Evolutionary conservation across 2,113 vertebrate species (phyloP).

Genomic region (Solenodon paradoxus): DNA sequence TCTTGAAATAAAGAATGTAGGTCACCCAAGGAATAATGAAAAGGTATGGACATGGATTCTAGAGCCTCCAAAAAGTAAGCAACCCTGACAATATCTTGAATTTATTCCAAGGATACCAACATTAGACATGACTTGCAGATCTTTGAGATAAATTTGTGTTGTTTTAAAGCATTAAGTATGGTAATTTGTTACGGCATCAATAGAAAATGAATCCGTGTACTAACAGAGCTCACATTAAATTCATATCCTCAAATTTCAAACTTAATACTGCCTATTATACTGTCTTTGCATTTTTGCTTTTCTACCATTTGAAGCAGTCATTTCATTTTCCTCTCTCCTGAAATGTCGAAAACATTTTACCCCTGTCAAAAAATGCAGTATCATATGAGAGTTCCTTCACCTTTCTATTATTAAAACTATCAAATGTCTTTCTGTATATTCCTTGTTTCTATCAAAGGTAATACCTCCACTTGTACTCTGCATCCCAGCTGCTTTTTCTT

Average conservation of each 20-base stretch:
- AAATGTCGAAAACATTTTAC: not conserved
- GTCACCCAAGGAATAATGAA: not conserved
- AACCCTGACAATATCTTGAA: not conserved
- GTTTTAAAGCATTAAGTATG: not conserved
- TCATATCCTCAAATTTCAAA: conserved; percentile 1
- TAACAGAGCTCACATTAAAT: not conserved
- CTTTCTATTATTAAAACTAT: conserved; percentile 1
- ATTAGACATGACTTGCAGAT: not conserved
- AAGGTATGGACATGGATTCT: not conserved
- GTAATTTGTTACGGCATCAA: not conserved
- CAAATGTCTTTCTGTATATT: not conserved
- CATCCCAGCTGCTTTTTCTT: not conserved
- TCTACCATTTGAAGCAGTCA: not conserved
- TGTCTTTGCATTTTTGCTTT: not conserved
- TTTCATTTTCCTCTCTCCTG: conserved; percentile 10
- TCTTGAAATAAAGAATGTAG: not conserved
- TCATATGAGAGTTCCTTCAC: not conserved
- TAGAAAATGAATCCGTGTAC: not conserved
- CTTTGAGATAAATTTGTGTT: not conserved
- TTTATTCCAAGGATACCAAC: not conserved
- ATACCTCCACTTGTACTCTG: not conserved
- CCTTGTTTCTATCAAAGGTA: not conserved
- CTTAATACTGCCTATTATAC: not conserved
- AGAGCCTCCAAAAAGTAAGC: not conserved
- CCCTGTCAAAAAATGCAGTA: not conserved